phyloP scores from a whole-genome alignment of 1,140 invertebrate genomes.

The Pararge aegeria region DNA sequence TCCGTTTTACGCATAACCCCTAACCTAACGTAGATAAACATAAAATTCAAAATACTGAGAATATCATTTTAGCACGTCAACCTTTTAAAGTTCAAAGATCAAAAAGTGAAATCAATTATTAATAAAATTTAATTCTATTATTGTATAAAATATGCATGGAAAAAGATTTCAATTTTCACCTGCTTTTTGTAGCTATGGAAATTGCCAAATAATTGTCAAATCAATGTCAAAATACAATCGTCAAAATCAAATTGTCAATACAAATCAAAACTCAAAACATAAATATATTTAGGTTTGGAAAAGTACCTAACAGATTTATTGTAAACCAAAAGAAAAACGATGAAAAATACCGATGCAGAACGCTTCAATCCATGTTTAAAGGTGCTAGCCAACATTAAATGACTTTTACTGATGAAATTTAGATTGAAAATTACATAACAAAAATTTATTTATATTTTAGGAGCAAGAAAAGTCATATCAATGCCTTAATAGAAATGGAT shows the following conservation, averaged over 20 bases:
- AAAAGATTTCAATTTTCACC: no score
- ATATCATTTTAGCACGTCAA: no score
- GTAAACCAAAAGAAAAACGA: constrained; percentile 48
- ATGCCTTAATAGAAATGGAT: constrained; percentile 82
- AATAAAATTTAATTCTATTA: no score
- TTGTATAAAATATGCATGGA: no score
- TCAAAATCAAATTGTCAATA: background rate
- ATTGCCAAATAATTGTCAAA: no score
- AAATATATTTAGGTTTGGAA: background rate
- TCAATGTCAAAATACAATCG: background rate
- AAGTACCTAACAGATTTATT: constrained; percentile 3
- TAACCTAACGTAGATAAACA: no score
- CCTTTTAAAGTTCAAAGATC: no score
- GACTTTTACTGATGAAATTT: background rate
- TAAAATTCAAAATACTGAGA: no score
- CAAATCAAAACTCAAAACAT: constrained; percentile 15
- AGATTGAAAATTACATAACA: constrained; percentile 37
- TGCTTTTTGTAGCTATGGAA: no score
- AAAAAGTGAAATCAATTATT: no score
- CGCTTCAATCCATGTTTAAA: constrained; percentile 65
- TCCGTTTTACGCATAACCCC: constrained; percentile 23
- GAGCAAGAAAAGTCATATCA: constrained; percentile 82
- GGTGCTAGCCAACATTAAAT: constrained; percentile 33
- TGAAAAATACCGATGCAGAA: constrained; percentile 53
- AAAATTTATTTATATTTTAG: constrained; percentile 47